Conservation (phyloP, 2,888 invertebrate species). For the Daptonema setosum region DNA sequence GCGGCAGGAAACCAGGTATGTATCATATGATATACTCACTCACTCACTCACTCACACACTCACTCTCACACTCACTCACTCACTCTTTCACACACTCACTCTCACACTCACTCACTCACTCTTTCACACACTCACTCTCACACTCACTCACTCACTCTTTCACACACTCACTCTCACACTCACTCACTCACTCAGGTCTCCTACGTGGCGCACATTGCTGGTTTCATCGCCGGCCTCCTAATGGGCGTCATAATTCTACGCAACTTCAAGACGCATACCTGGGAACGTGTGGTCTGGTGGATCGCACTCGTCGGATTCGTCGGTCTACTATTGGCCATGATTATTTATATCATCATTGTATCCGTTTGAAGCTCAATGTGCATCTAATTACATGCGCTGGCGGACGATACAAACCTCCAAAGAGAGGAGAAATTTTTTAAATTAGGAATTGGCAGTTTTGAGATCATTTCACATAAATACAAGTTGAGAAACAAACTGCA, state of each 20-base stretch:
- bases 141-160: too few species aligned
- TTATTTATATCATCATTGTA: conserved; percentile 9
- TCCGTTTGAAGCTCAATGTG: too few species aligned
- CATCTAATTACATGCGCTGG: too few species aligned
- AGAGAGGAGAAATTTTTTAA: too few species aligned
- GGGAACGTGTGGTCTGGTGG: conserved; percentile 65
- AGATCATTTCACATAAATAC: too few species aligned
- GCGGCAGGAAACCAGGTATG: conserved; percentile 27
- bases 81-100: conserved; percentile 23
- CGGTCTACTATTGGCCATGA: conserved; percentile 14
- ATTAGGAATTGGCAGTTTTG: too few species aligned
- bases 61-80: conserved; percentile 24
- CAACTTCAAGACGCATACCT: conserved; percentile 41
- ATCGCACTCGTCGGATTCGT: conserved; percentile 40
- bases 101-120: conserved; percentile 23
- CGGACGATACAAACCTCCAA: too few species aligned
- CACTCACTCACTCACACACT: conserved; percentile 25
- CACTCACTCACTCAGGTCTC: conserved; percentile 42
- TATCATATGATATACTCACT: too few species aligned
- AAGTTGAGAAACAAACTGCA: too few species aligned
- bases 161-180: too few species aligned
- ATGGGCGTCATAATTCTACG: conserved; percentile 63
- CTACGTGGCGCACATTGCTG: conserved; percentile 78
- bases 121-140: too few species aligned
- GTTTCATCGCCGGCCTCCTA: conserved; percentile 61